These are phyloP conservation scores for Castor canadensis DNA, from an alignment of 2,113 vertebrate genomes.

Conservation along the genomic window DNA sequence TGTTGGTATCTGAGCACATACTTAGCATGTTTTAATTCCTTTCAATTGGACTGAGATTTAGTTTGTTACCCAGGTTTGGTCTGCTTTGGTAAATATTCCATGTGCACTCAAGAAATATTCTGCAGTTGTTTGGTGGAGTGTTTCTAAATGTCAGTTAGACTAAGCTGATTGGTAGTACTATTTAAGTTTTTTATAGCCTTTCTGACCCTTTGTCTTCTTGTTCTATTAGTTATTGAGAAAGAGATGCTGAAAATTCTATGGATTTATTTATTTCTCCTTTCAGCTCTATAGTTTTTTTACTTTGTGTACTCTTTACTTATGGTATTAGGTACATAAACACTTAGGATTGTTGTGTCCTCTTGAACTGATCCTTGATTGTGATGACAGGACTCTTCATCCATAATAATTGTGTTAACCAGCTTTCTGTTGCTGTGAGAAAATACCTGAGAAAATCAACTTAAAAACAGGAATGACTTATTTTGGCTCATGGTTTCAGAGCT, in stretches of 20 bases:
- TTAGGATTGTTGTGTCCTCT: neutral
- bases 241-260: neutral
- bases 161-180: neutral
- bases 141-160: neutral
- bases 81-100: neutral
- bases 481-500: no score
- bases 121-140: neutral
- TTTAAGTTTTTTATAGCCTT: neutral
- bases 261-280: neutral
- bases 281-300: neutral
- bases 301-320: fast-evolving
- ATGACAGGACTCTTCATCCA: neutral
- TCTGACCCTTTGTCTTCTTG: neutral
- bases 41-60: neutral
- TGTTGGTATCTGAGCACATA: neutral
- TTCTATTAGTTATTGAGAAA: neutral
- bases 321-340: no score
- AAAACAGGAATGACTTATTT: neutral
- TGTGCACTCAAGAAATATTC: neutral
- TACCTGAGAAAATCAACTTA: neutral
- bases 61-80: neutral
- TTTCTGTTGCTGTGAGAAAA: neutral
- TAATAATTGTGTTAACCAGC: neutral
- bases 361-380: neutral
- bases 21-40: neutral